Base-by-base conservation (phyloP, 2,113 vertebrate genomes). In the Dicentrarchus labrax region DNA sequence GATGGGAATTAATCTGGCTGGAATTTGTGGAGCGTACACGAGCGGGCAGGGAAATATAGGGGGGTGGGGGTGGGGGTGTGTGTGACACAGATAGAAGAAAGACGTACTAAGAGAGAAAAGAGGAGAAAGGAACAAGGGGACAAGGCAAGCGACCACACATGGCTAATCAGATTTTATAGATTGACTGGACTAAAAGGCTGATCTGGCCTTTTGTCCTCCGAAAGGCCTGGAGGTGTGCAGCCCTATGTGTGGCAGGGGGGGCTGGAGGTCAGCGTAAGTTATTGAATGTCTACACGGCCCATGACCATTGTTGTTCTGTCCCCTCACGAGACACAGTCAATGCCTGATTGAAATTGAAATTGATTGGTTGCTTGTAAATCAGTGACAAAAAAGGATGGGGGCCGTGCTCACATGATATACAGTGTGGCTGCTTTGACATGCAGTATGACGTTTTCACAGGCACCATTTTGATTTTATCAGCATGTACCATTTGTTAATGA, bases 81-180 rank as follows among this genome's bases (percentile, higher is more conserved):
- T 65, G 56, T 84, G 76, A 66, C 68, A 74, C 43, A 69, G 72
- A 77, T 16, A 72, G 3, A 74, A 79, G 39, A 50, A 22, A 59
- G 50, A 73, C 8, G 0, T 13, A 70, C 57, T 21, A 19, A 62
- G 47, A 83, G 69, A 77, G 62, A 83, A 62, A 74, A 75, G 47
- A 60, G 59, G n/a, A 56, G 30, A 84, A 54, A 39, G 75, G 24
- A 61, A 50, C 41, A 61, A 39, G 39, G n/a, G 61, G 75, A 64
- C 56, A 67, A 66, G 45, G 73, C 61, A 39, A 76, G 77, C 2
- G 66, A 51, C 83, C 78, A 69, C 80, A 91, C 83, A 89, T 54
- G 86, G 84, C 92, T 93, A 94, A 94, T 95, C 88, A 94, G 86
- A 94, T 94, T 91, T 91, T 94, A 95, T 93, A 90, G 92, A 94